A percentile compares a stretch with the other conserved stretches of the same genome.
Evolutionary conservation across 2,797 vertebrate species (phyloP).

Genomic region (Sebastes dallii): DNA sequence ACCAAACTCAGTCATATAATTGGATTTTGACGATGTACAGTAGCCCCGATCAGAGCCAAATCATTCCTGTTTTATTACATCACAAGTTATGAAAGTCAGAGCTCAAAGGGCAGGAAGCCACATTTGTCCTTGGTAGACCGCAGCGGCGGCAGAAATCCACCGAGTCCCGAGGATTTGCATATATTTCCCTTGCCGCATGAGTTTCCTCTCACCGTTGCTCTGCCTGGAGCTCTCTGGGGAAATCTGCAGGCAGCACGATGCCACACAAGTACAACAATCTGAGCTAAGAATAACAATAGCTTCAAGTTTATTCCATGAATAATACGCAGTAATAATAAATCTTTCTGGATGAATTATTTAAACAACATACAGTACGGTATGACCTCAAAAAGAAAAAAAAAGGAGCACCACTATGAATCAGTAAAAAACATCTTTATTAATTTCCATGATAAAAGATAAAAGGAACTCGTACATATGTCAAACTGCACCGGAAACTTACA

Average conservation of each 20-base stretch:
- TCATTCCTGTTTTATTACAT: neutral
- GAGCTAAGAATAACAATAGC: slow-evolving; percentile 18
- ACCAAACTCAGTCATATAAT: neutral
- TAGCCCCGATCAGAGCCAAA: neutral
- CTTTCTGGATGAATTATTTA: neutral
- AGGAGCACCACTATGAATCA: neutral
- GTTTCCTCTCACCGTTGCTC: slow-evolving; percentile 20
- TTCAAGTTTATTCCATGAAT: slow-evolving; percentile 17
- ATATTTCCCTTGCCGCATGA: slow-evolving; percentile 55
- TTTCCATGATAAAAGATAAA: slow-evolving; percentile 43
- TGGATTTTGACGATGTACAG: neutral
- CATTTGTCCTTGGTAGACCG: slow-evolving; percentile 12
- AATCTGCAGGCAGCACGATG: slow-evolving; percentile 26
- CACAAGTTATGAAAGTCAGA: slow-evolving; percentile 10
- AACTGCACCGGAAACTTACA: neutral
- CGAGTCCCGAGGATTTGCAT: slow-evolving; percentile 68
- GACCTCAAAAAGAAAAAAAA: neutral
- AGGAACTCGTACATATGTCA: slow-evolving; percentile 10
- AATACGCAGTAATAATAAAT: slow-evolving; percentile 11
- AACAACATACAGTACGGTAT: neutral
- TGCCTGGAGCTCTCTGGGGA: slow-evolving; percentile 34
- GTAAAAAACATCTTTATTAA: slow-evolving; percentile 58
- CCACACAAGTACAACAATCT: neutral
- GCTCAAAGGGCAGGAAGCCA: slow-evolving; percentile 31
- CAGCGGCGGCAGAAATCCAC: slow-evolving; percentile 38